A percentile compares a stretch with the other conserved stretches of the same genome.
Conservation (phyloP, 2,113 vertebrate species). For the Arizona elegans region DNA sequence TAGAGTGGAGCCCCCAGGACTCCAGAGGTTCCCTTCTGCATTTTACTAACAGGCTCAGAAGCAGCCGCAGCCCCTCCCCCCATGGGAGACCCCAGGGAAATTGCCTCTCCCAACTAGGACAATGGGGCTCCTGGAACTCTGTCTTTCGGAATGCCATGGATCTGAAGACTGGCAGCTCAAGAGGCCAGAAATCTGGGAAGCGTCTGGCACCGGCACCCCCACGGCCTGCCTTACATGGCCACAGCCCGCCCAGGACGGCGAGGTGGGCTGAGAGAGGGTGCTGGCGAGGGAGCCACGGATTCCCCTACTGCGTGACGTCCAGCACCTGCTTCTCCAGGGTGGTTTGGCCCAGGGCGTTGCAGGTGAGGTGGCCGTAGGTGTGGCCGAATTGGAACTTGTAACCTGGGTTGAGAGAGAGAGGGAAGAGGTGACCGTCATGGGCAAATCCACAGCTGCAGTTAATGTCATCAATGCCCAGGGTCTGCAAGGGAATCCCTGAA, state of each 20-base stretch:
- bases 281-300: background rate
- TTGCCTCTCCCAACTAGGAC: background rate
- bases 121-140: no score
- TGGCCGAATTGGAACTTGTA: constrained; percentile 74
- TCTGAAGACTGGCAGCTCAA: no score
- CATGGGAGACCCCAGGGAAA: background rate
- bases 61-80: no score
- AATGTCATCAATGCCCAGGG: background rate
- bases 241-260: rapidly evolving
- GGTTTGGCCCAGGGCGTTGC: constrained; percentile 62
- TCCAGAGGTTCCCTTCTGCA: background rate
- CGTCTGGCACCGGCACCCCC: background rate
- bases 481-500: background rate
- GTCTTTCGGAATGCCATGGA: background rate
- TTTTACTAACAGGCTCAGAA: no score
- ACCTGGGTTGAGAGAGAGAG: constrained; percentile 43
- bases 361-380: constrained; percentile 73
- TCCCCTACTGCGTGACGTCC: constrained; percentile 3
- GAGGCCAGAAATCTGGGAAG: background rate
- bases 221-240: background rate
- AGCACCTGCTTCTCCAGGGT: constrained; percentile 50
- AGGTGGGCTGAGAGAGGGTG: no score
- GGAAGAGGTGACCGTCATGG: no score
- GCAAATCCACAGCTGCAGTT: background rate
- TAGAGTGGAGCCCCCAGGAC: background rate